Base-by-base conservation (phyloP, 1,140 invertebrate species). In the Cydia strobilella region DNA sequence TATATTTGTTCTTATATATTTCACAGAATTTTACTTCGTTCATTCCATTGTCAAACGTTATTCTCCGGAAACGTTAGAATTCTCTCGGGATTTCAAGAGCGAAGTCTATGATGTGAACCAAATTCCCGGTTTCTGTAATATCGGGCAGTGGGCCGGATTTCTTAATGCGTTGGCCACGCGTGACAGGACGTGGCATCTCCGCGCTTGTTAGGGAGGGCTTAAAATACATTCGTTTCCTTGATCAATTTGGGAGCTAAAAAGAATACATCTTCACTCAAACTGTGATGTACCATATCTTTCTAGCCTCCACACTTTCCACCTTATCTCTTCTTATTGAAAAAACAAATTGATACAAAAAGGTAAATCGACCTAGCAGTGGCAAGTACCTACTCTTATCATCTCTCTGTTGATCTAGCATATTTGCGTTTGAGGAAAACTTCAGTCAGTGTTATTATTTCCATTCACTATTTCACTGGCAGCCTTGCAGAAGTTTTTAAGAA, bases 81-180 rank as follows among this genome's bases (percentile, higher is more conserved):
- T 59, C 51, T 23, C 2, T 5, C 1, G 10, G n/a, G 54, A 23
- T 59, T 20, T 59, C 54, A 59, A 59, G 20, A 59, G 54, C 54
- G 54, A 59, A 59, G 18, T 23, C n/a, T 59, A 5, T 51, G 18
- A 45, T 59, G 20, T 59, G 9, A 23, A n/a, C 54, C 54, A n/a
- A 35, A 66, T 66, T 31, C 25, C 15, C 63, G 63, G 27, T 31
- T 15, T 66, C 27, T 66, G 27, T 23, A 15, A 35, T 66, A 66
- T 66, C 63, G 65, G 65, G n/a, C 31, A 69, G 65, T 69, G 7
- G 65, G 65, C n/a, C 65, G 65, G 65, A 69, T 69, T 69, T 69
- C 65, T 69, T 39, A 69, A 69, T 42, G 35, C 31, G 27, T 69
- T 39, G 9, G 54, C 20, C 31, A 69, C 31, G 27, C 65, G 65